phyloP scores from a whole-genome alignment of 2,888 invertebrate genomes.

The Drosophila nigritarsus region DNA sequence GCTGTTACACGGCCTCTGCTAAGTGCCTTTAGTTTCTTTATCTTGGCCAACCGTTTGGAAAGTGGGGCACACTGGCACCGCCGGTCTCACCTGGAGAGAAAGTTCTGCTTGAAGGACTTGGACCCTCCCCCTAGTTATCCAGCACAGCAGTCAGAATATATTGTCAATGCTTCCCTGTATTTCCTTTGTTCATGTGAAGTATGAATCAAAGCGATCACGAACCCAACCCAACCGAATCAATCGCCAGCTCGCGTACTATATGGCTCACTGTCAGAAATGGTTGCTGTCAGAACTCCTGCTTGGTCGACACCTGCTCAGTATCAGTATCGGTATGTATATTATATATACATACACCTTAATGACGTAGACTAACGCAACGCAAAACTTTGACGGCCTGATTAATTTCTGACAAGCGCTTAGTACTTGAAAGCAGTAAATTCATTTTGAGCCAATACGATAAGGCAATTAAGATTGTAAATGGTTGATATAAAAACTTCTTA shows the following conservation, averaged over 20 bases:
- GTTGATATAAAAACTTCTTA: not conserved
- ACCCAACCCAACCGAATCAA: conserved; percentile 5
- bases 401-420: conserved; percentile 9
- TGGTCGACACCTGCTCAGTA: not conserved
- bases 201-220: conserved; percentile 43
- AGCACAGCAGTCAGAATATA: conserved; percentile 17
- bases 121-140: conserved; percentile 16
- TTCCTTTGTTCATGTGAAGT: conserved; percentile 45
- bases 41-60: not conserved
- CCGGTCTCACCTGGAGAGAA: conserved; percentile 10
- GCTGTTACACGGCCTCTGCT: conserved; percentile 2
- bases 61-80: not conserved
- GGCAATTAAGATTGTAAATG: conserved; percentile 16
- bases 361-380: conserved; percentile 10
- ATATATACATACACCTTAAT: not conserved
- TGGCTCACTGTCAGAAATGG: not conserved
- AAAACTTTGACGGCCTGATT: conserved; percentile 2
- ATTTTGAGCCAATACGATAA: conserved; percentile 23
- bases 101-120: conserved; percentile 18
- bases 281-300: not conserved
- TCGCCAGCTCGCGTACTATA: conserved; percentile 30
- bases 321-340: conserved; percentile 1
- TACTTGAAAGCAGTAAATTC: conserved; percentile 16
- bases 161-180: conserved; percentile 21
- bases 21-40: conserved; percentile 14